phyloP scores from a whole-genome alignment of 2,888 invertebrate genomes.

The Drosophila prostipennis region DNA sequence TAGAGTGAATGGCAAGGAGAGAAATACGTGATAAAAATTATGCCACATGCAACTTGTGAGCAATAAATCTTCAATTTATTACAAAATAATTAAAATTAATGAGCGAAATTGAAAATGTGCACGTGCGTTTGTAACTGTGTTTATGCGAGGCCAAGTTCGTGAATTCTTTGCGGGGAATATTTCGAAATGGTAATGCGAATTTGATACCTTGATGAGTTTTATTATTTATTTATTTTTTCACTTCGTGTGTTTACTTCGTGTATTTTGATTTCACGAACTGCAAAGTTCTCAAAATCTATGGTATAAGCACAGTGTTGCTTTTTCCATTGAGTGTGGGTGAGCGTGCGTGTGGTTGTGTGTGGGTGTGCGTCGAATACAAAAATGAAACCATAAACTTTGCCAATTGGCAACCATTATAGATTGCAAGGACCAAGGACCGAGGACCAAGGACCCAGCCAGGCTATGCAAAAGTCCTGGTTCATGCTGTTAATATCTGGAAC shows the following conservation, averaged over 20 bases:
- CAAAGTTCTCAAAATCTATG: background rate
- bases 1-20: background rate
- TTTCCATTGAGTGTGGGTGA: slow-evolving; percentile 4
- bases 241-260: no score
- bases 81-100: slow-evolving; percentile 80
- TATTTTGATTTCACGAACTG: background rate
- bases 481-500: slow-evolving; percentile 46
- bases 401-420: slow-evolving; percentile 60
- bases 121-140: slow-evolving; percentile 54
- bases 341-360: background rate
- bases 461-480: slow-evolving; percentile 49
- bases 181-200: no score
- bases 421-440: slow-evolving; percentile 25
- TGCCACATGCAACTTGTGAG: slow-evolving; percentile 69
- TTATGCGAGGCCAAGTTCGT: background rate
- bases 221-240: no score
- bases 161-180: background rate
- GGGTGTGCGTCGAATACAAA: slow-evolving; percentile 48
- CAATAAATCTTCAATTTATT: slow-evolving; percentile 80
- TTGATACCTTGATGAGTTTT: no score
- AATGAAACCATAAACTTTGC: slow-evolving; percentile 67
- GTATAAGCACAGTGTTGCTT: slow-evolving; percentile 3
- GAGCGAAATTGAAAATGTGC: slow-evolving; percentile 77
- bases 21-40: slow-evolving; percentile 72
- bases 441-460: background rate